phyloP scores from a whole-genome alignment of 2,113 vertebrate species.

The Lagopus leucura region DNA sequence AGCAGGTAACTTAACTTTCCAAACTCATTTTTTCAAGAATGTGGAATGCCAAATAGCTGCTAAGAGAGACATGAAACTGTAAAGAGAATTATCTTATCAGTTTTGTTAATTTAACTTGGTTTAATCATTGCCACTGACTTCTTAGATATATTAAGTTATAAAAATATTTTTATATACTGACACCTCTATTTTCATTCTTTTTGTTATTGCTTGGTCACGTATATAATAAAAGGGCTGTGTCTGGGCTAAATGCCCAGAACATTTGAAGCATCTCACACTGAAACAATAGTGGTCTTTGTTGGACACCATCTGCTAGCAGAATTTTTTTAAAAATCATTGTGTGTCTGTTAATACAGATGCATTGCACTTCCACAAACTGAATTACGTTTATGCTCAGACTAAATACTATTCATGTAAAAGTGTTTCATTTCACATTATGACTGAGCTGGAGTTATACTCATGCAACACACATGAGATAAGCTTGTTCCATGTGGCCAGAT shows the following conservation, averaged over 20 bases:
- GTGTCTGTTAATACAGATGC: constrained; percentile 62
- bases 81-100: constrained; percentile 55
- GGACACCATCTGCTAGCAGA: constrained; percentile 80
- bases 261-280: constrained; percentile 78
- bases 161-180: constrained; percentile 82
- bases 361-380: constrained; percentile 49
- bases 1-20: constrained; percentile 63
- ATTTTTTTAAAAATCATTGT: constrained; percentile 33
- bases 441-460: background rate
- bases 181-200: constrained; percentile 80
- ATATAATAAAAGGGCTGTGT: constrained; percentile 84
- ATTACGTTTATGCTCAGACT: constrained; percentile 54
- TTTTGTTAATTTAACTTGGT: constrained; percentile 75
- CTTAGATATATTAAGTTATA: constrained; percentile 77
- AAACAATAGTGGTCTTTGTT: constrained; percentile 88
- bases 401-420: constrained; percentile 63
- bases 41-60: constrained; percentile 43
- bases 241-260: constrained; percentile 84
- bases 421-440: constrained; percentile 60
- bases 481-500: background rate
- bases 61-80: constrained; percentile 34
- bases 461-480: background rate
- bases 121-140: constrained; percentile 71
- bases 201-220: constrained; percentile 77
- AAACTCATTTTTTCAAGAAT: constrained; percentile 37